phyloP scores from a whole-genome alignment of 2,113 vertebrate genomes.

The Tachysurus vachellii region DNA sequence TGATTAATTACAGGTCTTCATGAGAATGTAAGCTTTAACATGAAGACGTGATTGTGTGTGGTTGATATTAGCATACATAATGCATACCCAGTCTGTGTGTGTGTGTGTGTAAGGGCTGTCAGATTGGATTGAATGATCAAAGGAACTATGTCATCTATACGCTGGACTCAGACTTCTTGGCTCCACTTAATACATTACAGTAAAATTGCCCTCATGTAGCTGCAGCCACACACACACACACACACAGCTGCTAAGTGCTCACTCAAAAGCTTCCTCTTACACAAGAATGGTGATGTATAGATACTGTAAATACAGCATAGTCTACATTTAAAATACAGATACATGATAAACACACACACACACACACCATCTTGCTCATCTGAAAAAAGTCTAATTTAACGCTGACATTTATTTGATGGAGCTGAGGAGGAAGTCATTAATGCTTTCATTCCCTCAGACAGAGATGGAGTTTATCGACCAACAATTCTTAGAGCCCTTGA shows the following conservation, averaged over 20 bases:
- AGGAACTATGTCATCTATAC: conserved; percentile 51
- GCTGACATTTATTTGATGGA: conserved; percentile 34
- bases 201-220: conserved; percentile 33
- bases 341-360: background rate
- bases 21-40: background rate
- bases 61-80: background rate
- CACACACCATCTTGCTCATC: background rate
- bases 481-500: background rate
- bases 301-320: background rate
- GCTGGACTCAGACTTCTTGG: conserved; percentile 52
- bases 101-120: conserved; percentile 21
- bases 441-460: conserved; percentile 8
- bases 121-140: conserved; percentile 65
- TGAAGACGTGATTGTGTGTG: conserved; percentile 11
- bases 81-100: background rate
- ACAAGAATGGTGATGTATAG: background rate
- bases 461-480: conserved; percentile 4
- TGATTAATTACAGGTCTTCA: background rate
- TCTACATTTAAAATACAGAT: background rate
- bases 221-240: background rate
- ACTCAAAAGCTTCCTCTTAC: background rate
- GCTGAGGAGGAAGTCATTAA: conserved; percentile 17
- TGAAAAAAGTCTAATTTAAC: conserved; percentile 12
- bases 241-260: conserved; percentile 12
- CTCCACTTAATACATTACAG: conserved; percentile 57